A percentile compares a stretch with the other conserved stretches of the same genome.
These are phyloP conservation scores for Ahaetulla prasina DNA, from an alignment of 2,113 vertebrate genomes.

Conservation along the genomic window DNA sequence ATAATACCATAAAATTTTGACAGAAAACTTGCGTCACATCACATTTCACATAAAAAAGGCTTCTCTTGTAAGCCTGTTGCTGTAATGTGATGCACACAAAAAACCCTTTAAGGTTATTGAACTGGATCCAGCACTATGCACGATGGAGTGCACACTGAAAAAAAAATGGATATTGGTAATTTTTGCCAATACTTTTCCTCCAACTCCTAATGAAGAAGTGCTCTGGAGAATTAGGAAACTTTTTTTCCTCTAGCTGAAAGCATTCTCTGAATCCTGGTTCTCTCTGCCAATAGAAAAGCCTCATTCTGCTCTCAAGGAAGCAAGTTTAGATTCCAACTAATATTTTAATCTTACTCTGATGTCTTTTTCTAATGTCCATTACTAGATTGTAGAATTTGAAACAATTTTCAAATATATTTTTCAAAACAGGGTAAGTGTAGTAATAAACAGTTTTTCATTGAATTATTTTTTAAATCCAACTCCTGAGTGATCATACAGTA, in stretches of 20 bases:
- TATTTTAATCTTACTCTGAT: slow-evolving; percentile 45
- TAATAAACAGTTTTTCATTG: slow-evolving; percentile 48
- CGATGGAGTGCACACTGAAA: not conserved
- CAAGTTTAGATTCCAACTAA: slow-evolving; percentile 25
- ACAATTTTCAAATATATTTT: slow-evolving; percentile 4
- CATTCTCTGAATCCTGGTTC: not conserved
- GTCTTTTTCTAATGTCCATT: slow-evolving; percentile 30
- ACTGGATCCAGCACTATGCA: not conserved
- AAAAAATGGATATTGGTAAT: not conserved
- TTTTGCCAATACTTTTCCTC: not conserved
- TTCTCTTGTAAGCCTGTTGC: slow-evolving; percentile 37
- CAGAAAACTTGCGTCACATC: too few relatives aligned
- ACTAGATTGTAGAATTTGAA: not conserved
- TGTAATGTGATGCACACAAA: slow-evolving; percentile 46
- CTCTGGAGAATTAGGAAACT: not conserved
- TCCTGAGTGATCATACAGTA: slow-evolving; percentile 67
- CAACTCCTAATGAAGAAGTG: not conserved
- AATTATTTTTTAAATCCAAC: slow-evolving; percentile 41
- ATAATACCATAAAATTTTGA: not conserved
- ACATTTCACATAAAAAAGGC: slow-evolving; percentile 22
- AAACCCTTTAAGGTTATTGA: not conserved
- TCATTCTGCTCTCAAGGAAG: not conserved
- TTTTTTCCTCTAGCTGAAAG: not conserved
- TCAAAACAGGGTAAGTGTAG: not conserved
- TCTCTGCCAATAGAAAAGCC: not conserved